Evolutionary conservation across 1,140 invertebrate genomes (phyloP), one percentile per base, ranked within the genome.

Genomic region (Papilio machaon): DNA sequence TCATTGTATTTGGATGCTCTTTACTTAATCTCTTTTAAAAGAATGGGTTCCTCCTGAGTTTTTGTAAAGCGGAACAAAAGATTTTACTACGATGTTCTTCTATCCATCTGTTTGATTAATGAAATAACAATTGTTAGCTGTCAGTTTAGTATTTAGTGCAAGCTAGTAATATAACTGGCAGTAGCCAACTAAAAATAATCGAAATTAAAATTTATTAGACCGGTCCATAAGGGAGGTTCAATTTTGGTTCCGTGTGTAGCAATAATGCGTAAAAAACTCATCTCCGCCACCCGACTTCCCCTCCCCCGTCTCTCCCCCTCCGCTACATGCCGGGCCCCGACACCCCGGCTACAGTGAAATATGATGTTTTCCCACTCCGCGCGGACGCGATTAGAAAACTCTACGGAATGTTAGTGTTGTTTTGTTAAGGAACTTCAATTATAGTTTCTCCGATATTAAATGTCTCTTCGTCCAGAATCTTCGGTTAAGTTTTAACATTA

Each of bases 181-280:
- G 46, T 52, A 76, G 74, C 74, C 23, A 82, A 82, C 81, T 82
- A 85, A 83, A 86, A 86, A 88, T 91, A 91, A 92, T 89, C 87
- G 88, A 89, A 89, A 91, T 89, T 89, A 88, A 86, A 91, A 92
- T 92, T 91, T 91, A 89, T 91, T 90, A 92, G 85, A 83, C 80
- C 80, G 82, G 82, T 80, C 73, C 82, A 81, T 83, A 86, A 82
- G 87, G 86, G 89, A 86, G 87, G 89, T 89, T 85, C 87, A 86
- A 89, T 87, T 85, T 85, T 85, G 81, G 89, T 87, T 85, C 87
- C 85, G 88, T 90, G 86, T 91, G 89, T 92, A 88, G 90, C 87
- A 92, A 88, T 94, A 91, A 93, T 91, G 91, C 91, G 91, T 92
- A 94, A 92, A 93, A 94, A 94, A 92, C 92, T 93, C 92, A 94